A percentile compares a stretch with the other conserved stretches of the same genome.
Evolutionary conservation across 2,113 vertebrate genomes (phyloP).

Genomic region (Aegypius monachus): DNA sequence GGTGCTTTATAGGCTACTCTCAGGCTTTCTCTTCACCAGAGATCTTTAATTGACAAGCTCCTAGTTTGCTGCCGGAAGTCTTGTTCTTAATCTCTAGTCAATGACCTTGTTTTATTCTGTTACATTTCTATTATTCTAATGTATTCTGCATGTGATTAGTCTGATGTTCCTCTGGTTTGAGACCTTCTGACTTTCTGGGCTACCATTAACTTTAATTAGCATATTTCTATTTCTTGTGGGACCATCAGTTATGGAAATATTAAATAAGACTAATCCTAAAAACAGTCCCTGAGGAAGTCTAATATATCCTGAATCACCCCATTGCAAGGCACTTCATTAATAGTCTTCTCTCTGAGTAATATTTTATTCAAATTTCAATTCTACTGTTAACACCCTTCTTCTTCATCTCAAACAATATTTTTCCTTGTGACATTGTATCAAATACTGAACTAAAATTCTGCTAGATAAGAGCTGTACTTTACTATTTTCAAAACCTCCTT

Average conservation of each 20-base stretch:
- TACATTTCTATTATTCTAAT: neutral
- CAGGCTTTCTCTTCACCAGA: neutral
- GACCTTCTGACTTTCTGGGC: neutral
- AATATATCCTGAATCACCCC: neutral
- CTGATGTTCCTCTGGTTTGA: neutral
- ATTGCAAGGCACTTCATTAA: neutral
- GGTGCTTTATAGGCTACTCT: neutral
- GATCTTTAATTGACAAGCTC: neutral
- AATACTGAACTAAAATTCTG: neutral
- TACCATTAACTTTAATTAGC: neutral
- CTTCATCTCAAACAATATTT: neutral
- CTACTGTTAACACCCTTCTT: neutral
- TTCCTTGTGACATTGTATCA: neutral
- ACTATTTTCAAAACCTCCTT: neutral
- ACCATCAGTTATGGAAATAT: neutral
- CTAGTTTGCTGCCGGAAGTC: neutral
- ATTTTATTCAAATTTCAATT: neutral
- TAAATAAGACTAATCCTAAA: neutral
- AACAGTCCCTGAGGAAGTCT: neutral
- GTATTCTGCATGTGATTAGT: neutral
- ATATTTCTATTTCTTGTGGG: neutral
- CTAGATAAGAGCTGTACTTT: neutral
- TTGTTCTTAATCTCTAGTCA: neutral
- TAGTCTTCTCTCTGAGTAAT: neutral
- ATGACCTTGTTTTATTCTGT: neutral